Evolutionary conservation across 2,888 invertebrate genomes (phyloP).

Genomic region (Thereva nobilitata): DNA sequence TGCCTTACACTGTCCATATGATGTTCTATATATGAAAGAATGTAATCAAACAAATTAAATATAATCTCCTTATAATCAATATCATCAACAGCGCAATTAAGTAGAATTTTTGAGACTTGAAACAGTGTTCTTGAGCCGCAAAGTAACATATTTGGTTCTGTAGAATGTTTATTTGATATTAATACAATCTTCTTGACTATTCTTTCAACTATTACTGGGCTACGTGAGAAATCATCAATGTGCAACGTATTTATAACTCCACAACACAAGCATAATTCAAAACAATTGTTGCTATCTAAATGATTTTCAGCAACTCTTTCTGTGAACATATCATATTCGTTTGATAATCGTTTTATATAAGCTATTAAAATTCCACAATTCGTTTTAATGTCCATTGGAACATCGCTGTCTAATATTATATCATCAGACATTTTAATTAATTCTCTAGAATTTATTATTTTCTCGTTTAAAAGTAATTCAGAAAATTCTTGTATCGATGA

Average conservation of each 20-base stretch:
- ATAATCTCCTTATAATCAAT: slow-evolving; percentile 54
- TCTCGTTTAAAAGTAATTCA: not conserved
- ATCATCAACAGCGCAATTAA: slow-evolving; percentile 44
- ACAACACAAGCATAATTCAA: slow-evolving; percentile 48
- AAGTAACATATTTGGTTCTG: slow-evolving; percentile 50
- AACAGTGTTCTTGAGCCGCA: slow-evolving; percentile 49
- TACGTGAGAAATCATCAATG: slow-evolving; percentile 45
- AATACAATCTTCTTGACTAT: slow-evolving; percentile 47
- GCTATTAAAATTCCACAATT: slow-evolving; percentile 65
- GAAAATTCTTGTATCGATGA: slow-evolving; percentile 55
- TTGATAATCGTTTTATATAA: slow-evolving; percentile 58
- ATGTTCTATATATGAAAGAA: slow-evolving; percentile 61
- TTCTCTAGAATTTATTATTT: not conserved
- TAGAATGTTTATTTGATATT: slow-evolving; percentile 46
- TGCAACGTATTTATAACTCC: slow-evolving; percentile 51
- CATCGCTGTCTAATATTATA: slow-evolving; percentile 59
- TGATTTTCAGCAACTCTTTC: not conserved
- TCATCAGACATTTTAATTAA: slow-evolving; percentile 46
- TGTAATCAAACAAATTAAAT: slow-evolving; percentile 57
- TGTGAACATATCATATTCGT: slow-evolving; percentile 48
- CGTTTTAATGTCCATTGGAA: slow-evolving; percentile 69
- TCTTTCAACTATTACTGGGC: slow-evolving; percentile 41
- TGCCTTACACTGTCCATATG: slow-evolving; percentile 69
- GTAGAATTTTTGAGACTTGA: slow-evolving; percentile 47
- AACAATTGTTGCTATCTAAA: slow-evolving; percentile 41